A percentile compares a stretch with the other conserved stretches of the same genome.
Conservation (phyloP, 2,113 vertebrate species). For the Oxygymnocypris stewartii region DNA sequence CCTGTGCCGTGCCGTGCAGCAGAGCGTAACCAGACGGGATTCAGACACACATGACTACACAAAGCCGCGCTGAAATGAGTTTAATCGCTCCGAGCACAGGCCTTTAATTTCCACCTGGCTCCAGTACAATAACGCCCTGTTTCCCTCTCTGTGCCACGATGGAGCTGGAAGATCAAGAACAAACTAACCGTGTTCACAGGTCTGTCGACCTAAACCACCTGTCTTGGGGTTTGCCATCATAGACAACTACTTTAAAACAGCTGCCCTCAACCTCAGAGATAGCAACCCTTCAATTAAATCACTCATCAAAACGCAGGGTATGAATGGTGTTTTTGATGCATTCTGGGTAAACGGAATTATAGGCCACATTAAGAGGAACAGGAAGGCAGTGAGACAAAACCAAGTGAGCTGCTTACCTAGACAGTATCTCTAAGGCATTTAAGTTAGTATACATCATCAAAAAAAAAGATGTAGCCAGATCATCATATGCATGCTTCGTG, state of each 20-base stretch:
- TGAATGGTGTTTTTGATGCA: constrained; percentile 6
- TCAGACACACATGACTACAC: constrained; percentile 65
- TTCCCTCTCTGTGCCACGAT: not conserved
- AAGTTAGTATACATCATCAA: not conserved
- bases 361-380: not conserved
- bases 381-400: not conserved
- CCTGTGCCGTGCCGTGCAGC: constrained; percentile 51
- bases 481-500: not conserved
- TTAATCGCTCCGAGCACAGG: constrained; percentile 50
- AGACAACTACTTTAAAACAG: constrained; percentile 1
- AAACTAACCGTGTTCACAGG: not conserved
- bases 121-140: constrained; percentile 50
- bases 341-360: constrained; percentile 21
- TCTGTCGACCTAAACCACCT: constrained; percentile 14
- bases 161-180: constrained; percentile 3
- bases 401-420: not conserved
- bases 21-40: constrained; percentile 53
- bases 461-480: not conserved
- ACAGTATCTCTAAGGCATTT: not conserved
- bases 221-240: not conserved
- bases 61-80: constrained; percentile 57
- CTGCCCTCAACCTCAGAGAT: not conserved
- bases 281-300: constrained; percentile 27
- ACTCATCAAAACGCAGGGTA: constrained; percentile 15
- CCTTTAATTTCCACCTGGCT: constrained; percentile 47